Evolutionary conservation across 2,113 vertebrate genomes (phyloP), one percentile per base, ranked within the genome.

Genomic region (Tinamus guttatus): DNA sequence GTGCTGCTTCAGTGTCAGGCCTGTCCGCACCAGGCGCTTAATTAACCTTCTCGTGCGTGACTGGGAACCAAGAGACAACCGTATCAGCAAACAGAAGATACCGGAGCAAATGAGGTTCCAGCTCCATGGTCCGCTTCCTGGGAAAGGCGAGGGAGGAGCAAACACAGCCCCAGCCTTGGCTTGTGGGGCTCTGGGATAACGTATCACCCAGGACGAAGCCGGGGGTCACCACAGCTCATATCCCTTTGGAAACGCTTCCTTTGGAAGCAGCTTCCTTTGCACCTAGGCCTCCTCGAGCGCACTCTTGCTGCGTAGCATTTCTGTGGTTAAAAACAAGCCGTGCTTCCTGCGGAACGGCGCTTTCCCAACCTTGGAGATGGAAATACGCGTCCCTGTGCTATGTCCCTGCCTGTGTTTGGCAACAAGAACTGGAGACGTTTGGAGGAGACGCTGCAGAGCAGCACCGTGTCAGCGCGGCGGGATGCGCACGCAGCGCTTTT

Each of bases 361-460:
- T 65, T 76, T 69, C 85, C 52, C 81, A 92, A 4, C 36, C 74
- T 56, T 4, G 0, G 28, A 45, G 77, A 56, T 82, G 88, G 85
- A 97, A 86, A 88, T 15, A 18, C 4, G 19, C 58, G 69, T 84
- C 85, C 60, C 73, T 59, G 3, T 28, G 7, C 62, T 32, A 2
- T 41, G 54, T 69, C 87, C 91, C 71, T 92, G 94, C 78, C 67
- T 87, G 47, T 54, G 8, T 84, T 74, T 95, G 95, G 94, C 90
- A 96, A 45, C 6, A 75, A 51, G 58, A 90, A 70, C 38, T 38
- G 19, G 68, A 92, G 92, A 86, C 79, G 54, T 59, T 93, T 0
- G 3, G 88, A 93, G 65, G 93, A 96, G 94, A 94, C 81, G 93
- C 87, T 59, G 19, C 52, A 62, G 90, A 58, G 84, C 69, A 90